Conservation (phyloP, 2,113 vertebrate genomes). For the Nycticorax nycticorax region DNA sequence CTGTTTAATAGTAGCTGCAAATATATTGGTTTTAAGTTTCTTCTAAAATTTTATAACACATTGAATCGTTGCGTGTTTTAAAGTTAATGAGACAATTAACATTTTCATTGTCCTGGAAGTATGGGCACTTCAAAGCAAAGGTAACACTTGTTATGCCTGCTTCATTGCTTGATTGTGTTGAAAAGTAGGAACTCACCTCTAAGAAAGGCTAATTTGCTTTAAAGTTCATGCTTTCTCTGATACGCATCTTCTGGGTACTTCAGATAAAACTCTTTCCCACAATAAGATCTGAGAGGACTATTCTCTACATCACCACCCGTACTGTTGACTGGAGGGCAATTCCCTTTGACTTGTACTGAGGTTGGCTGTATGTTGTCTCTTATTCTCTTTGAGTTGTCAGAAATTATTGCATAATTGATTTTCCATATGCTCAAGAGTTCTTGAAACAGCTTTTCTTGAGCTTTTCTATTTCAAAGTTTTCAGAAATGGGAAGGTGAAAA, state of each 20-base stretch:
- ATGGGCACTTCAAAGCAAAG: neutral
- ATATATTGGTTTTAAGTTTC: neutral
- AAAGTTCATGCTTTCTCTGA: neutral
- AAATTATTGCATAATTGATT: conserved; percentile 18
- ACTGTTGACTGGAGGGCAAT: neutral
- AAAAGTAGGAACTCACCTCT: neutral
- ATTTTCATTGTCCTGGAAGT: neutral
- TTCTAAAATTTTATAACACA: neutral
- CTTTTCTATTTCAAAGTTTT: neutral
- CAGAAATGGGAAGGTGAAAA: neutral
- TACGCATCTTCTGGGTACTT: neutral
- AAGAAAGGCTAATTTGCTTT: neutral
- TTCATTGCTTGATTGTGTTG: neutral
- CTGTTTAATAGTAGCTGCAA: neutral
- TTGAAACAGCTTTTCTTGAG: neutral
- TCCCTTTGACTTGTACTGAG: neutral
- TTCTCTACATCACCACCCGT: neutral
- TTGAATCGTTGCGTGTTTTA: neutral
- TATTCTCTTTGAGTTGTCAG: neutral
- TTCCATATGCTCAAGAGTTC: neutral
- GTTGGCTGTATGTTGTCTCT: neutral
- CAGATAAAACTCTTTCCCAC: neutral
- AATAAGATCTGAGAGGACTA: neutral
- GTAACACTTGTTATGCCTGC: neutral
- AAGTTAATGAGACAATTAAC: neutral